Evolutionary conservation across 2,113 vertebrate genomes (phyloP), one percentile per base, ranked within the genome.

Genomic region (Poeciliopsis prolifica): DNA sequence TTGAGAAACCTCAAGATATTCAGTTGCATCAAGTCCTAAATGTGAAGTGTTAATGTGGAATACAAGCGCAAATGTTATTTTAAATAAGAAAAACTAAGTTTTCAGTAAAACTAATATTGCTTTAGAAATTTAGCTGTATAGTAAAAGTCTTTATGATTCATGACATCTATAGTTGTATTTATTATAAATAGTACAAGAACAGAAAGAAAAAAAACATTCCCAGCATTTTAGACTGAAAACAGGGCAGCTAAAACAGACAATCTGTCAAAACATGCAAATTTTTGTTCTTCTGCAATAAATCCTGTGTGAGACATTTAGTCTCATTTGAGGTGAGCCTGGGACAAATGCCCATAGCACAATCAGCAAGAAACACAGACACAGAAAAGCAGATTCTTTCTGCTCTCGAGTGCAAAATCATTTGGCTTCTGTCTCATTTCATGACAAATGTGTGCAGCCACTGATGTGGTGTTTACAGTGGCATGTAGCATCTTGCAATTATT

Each of bases 401-500:
- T 89, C 85, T 70, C 33, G 70, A 86, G 81, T 76, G 86, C 85
- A 90, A 90, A 90, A 87, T 90, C 84, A 74, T 83, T 90, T 76
- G 78, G 88, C 88, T 89, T 92, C 90, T 77, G 89, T 89, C 89
- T 89, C 77, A 74, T 93, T 89, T 92, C 80, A 75, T 93, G 92
- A 93, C 91, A 93, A 94, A 94, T 87, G 86, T 81, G 86, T 78
- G 73, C 87, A 85, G 92, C 90, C 91, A 92, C 88, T 82, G 90
- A 91, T 88, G 89, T 88, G 79, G 79, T 89, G 90, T 94, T 93
- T 92, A 90, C 89, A 81, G 81, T 87, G 90, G 85, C 93, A 92
- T 76, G 81, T 75, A 90, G 86, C 89, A 91, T 92, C 88, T 86
- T 88, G 85, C 91, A 94, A 94, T 93, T 92, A 94, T 86, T 89